Evolutionary conservation across 2,888 invertebrate genomes (phyloP), one percentile per base, ranked within the genome.

Genomic region (Scelioninae gen. 1): DNA sequence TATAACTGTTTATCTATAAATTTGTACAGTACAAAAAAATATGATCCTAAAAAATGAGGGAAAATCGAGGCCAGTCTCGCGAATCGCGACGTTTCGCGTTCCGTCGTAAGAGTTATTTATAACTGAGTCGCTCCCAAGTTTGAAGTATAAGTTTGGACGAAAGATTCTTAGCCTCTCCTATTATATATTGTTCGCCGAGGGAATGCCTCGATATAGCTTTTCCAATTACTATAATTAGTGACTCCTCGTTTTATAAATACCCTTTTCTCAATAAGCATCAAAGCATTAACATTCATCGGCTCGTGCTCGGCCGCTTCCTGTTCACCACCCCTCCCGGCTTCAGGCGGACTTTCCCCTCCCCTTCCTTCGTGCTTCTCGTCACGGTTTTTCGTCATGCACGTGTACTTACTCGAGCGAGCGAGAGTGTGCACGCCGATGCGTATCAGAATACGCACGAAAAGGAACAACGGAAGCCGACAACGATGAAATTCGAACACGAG

Each of bases 401-500:
- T 77, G 69, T 63, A 47, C 62, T 53, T 43, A 71, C 65, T 55
- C 47, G 56, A 56, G 56, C 43, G 31, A 53, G 47, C 45, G 60
- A 65, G 71, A 71, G 58, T 56, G 60, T 56, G 76, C 55, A 51
- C 47, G 55, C 11, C 45, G 15, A 3, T 8, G 11, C 3, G 55
- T 65, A 58, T 60, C 60, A 32, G 38, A 55, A 66, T 72, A 62
- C 38, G 34, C 60, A 56, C 58, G 55, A 10, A 23, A 53, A 45
- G 45, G 6, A 38, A 45, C 56, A 43, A 66, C 6, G 7, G 32
- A 49, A 5, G 11, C 47, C 45, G 78, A 16, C 23, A 58, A 49
- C 56, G 78, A 49, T 55, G 62, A 55, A 75, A 45, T 86, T 83
- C 71, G 85, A 86, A 84, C 82, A 79, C 81, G 82, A 75, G 84